phyloP scores from a whole-genome alignment of 2,797 vertebrate species.

The Aldrovandia affinis region DNA sequence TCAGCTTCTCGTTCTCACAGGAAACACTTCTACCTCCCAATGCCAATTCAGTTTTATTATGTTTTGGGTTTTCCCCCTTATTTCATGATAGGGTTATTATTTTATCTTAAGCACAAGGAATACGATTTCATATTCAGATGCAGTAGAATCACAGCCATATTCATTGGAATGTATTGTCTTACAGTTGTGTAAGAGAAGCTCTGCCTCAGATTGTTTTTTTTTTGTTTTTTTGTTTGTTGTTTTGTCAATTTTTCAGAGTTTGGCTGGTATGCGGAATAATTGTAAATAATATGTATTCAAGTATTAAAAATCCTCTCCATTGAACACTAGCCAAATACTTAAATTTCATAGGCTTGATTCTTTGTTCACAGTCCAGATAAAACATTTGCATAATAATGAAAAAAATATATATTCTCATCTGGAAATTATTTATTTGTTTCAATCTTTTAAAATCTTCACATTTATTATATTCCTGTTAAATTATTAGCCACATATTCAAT shows the following conservation, averaged over 20 bases:
- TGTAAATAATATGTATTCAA: neutral
- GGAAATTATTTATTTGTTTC: neutral
- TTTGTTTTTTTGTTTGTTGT: neutral
- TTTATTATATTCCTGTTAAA: too few species aligned
- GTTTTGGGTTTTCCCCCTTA: slow-evolving; percentile 46
- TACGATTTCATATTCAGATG: neutral
- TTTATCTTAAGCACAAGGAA: slow-evolving; percentile 30
- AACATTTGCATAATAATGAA: neutral
- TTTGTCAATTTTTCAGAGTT: too few species aligned
- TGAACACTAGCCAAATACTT: neutral
- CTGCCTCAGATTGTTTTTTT: neutral
- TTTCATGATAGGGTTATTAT: slow-evolving; percentile 51
- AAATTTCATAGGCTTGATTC: neutral
- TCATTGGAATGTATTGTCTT: neutral
- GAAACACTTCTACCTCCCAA: slow-evolving; percentile 63
- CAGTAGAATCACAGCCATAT: neutral
- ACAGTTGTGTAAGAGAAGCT: neutral
- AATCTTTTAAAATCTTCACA: neutral
- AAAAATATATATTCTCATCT: slow-evolving; percentile 4
- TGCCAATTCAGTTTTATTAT: slow-evolving; percentile 57
- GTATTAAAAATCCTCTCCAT: neutral
- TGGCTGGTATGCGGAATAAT: too few species aligned
- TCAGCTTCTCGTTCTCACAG: slow-evolving; percentile 55
- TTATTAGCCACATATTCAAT: neutral
- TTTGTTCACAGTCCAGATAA: neutral